Evolutionary conservation across 1,140 invertebrate genomes (phyloP).

Genomic region (Achatina immaculata): DNA sequence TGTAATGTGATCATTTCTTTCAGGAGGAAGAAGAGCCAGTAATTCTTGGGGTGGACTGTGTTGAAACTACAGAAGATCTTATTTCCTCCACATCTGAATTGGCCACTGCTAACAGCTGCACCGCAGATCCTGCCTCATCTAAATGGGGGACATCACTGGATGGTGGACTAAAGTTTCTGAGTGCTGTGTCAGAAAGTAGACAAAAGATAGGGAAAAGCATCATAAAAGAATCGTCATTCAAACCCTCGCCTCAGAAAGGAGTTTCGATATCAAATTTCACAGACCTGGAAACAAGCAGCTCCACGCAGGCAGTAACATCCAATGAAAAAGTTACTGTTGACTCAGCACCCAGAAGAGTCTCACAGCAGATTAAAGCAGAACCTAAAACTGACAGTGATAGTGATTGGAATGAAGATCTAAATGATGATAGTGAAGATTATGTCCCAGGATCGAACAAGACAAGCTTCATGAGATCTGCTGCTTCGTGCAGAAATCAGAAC

Average conservation of each 20-base stretch:
- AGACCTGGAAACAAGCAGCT: background rate
- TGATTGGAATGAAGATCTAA: constrained; percentile 36
- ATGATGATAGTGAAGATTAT: constrained; percentile 41
- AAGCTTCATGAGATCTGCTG: background rate
- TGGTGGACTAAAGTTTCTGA: constrained; percentile 30
- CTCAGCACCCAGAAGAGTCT: background rate
- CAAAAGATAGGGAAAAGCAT: constrained; percentile 36
- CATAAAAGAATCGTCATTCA: constrained; percentile 8
- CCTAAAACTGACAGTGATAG: constrained; percentile 24
- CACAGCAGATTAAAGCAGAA: constrained; percentile 7
- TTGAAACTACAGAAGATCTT: constrained; percentile 37
- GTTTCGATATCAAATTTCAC: background rate
- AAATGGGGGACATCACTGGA: constrained; percentile 17
- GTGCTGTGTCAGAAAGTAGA: constrained; percentile 35
- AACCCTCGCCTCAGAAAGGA: constrained; percentile 19
- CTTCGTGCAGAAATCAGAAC: background rate
- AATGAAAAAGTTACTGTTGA: background rate
- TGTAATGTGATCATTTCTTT: too few species aligned
- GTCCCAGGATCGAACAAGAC: background rate
- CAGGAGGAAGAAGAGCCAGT: constrained; percentile 43
- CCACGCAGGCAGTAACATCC: background rate
- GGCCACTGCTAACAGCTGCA: background rate
- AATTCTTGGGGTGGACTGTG: constrained; percentile 34
- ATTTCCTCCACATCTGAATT: background rate
- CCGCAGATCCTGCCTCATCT: background rate